Percentiles rank a stretch among this genome's conserved stretches.
Conservation (phyloP, 2,113 vertebrate species). For the Actenoides lindsayi region DNA sequence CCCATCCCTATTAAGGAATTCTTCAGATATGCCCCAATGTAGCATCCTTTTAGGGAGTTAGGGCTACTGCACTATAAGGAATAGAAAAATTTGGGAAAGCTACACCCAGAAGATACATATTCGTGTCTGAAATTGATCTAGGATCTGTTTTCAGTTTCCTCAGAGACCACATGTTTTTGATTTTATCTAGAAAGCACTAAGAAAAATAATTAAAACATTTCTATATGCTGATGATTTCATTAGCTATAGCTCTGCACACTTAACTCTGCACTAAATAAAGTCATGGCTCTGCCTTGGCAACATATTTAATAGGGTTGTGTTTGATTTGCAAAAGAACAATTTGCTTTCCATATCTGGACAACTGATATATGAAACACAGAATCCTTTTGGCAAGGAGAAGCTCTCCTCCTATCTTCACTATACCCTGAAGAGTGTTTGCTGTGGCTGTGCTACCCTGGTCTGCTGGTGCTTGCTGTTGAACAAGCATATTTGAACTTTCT, state of each 20-base stretch:
- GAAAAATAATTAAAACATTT: neutral
- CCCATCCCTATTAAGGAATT: neutral
- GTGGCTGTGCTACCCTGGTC: neutral
- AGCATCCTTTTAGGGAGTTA: neutral
- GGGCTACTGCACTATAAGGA: neutral
- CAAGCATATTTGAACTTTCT: neutral
- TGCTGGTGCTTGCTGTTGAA: neutral
- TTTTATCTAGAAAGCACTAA: neutral
- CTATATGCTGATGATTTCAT: neutral
- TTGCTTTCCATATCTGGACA: neutral
- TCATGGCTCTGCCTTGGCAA: neutral
- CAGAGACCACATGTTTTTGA: neutral
- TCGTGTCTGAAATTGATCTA: neutral
- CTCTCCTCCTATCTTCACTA: neutral
- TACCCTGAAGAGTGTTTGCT: neutral
- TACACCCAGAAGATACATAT: neutral
- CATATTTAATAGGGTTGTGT: rapidly evolving
- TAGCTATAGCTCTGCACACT: neutral
- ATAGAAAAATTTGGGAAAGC: neutral
- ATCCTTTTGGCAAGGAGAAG: neutral
- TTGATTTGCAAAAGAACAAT: neutral
- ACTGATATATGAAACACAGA: neutral
- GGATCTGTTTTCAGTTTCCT: neutral
- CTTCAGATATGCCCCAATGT: neutral
- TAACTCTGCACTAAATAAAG: neutral